phyloP scores from a whole-genome alignment of 1,140 invertebrate genomes.

The Meteorus sp. region DNA sequence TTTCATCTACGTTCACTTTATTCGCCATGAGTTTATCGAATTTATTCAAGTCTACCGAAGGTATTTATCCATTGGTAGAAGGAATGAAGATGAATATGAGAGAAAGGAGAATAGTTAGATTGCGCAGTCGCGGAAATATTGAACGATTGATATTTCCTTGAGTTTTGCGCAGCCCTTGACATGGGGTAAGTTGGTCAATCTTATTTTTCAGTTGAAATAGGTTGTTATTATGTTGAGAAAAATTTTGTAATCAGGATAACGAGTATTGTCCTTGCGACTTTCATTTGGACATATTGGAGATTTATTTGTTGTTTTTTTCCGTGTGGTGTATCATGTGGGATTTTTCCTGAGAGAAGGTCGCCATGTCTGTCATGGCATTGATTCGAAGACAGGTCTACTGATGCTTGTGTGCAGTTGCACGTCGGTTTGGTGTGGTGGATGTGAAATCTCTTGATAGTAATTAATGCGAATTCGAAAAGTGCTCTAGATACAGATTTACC shows the following conservation, averaged over 20 bases:
- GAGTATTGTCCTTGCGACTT: too few relatives aligned
- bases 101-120: neutral
- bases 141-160: constrained; percentile 38
- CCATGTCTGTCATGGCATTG: neutral
- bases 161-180: constrained; percentile 40
- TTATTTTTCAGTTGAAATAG: constrained; percentile 29
- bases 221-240: constrained; percentile 13
- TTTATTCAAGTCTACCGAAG: neutral
- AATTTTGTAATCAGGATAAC: neutral
- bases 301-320: constrained; percentile 14
- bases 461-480: too few relatives aligned
- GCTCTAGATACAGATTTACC: too few relatives aligned
- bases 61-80: neutral
- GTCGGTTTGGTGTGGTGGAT: too few relatives aligned
- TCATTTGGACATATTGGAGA: neutral
- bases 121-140: constrained; percentile 49
- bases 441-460: too few relatives aligned
- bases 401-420: too few relatives aligned
- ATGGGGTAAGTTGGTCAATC: constrained; percentile 52
- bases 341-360: constrained; percentile 14
- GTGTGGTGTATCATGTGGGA: constrained; percentile 1
- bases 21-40: neutral
- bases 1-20: too few relatives aligned
- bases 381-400: too few relatives aligned
- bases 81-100: neutral